These are phyloP conservation scores for Asobara japonica DNA, from an alignment of 1,140 invertebrate genomes.

Conservation along the genomic window DNA sequence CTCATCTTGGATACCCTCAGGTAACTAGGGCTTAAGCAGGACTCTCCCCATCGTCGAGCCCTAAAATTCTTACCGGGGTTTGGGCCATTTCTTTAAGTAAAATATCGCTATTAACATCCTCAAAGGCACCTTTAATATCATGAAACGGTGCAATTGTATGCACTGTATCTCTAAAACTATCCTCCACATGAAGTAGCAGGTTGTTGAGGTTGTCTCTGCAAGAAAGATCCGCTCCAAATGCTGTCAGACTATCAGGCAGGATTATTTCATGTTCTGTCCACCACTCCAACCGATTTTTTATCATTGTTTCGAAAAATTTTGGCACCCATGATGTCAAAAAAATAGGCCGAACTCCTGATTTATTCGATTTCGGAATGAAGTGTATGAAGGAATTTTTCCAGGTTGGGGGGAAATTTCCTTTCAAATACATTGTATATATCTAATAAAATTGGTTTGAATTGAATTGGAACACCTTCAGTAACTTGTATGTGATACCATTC, in stretches of 20 bases:
- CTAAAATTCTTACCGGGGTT: too few relatives aligned
- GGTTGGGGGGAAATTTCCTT: neutral
- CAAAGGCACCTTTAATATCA: slow-evolving; percentile 30
- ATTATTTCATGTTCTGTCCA: slow-evolving; percentile 18
- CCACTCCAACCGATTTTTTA: slow-evolving; percentile 30
- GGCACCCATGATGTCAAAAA: slow-evolving; percentile 19
- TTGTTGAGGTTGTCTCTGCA: slow-evolving; percentile 23
- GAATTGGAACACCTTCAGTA: slow-evolving; percentile 13
- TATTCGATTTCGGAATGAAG: slow-evolving; percentile 15
- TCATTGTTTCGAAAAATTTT: slow-evolving; percentile 32
- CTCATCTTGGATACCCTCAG: too few relatives aligned
- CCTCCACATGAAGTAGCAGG: slow-evolving; percentile 13
- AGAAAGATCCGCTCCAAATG: slow-evolving; percentile 23
- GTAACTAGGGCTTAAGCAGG: too few relatives aligned
- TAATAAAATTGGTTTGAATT: slow-evolving; percentile 21
- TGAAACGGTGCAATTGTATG: slow-evolving; percentile 21
- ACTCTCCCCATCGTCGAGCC: too few relatives aligned
- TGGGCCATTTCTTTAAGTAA: too few relatives aligned
- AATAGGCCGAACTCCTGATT: slow-evolving; percentile 9
- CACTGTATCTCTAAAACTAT: slow-evolving; percentile 19
- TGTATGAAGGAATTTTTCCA: slow-evolving; percentile 26
- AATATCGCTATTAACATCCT: slow-evolving; percentile 25
- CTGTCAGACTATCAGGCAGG: slow-evolving; percentile 7
- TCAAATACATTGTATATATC: slow-evolving; percentile 19
- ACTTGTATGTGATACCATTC: slow-evolving; percentile 13